Conservation (phyloP, 2,113 vertebrate species). For the Sitta europaea region DNA sequence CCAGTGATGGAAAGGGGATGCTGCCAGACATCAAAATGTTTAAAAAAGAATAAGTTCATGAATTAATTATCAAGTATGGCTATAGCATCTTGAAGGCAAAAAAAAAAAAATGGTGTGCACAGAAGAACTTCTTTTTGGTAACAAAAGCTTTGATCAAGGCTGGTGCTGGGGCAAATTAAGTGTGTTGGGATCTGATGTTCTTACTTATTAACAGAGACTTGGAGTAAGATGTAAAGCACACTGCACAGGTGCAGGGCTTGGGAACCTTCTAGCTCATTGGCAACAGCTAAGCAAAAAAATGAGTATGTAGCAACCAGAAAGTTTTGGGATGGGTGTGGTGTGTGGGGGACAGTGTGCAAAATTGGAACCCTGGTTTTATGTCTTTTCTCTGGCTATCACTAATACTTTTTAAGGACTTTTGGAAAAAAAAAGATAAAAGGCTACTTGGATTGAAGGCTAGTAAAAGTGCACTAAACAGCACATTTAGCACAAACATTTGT, state of each 20-base stretch:
- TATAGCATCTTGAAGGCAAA: background rate
- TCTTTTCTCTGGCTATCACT: background rate
- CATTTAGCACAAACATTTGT: background rate
- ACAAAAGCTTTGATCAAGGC: background rate
- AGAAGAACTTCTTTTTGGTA: background rate
- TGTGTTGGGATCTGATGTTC: background rate
- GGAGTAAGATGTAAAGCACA: background rate
- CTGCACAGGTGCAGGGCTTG: background rate
- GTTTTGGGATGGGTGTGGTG: background rate
- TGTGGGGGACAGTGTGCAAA: background rate
- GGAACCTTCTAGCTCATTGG: background rate
- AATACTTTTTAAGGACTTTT: background rate
- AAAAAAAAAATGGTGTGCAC: background rate
- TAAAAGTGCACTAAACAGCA: background rate
- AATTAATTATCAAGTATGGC: background rate
- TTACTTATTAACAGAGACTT: background rate
- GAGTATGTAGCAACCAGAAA: background rate
- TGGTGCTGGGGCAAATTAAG: background rate
- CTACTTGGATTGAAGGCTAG: background rate
- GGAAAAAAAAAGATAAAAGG: background rate
- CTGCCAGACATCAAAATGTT: background rate
- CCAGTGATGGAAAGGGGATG: background rate
- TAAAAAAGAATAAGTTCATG: background rate
- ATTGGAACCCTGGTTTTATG: background rate
- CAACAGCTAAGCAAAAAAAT: background rate